Evolutionary conservation across 2,888 invertebrate genomes (phyloP).

Genomic region (Coecobrya sp.): DNA sequence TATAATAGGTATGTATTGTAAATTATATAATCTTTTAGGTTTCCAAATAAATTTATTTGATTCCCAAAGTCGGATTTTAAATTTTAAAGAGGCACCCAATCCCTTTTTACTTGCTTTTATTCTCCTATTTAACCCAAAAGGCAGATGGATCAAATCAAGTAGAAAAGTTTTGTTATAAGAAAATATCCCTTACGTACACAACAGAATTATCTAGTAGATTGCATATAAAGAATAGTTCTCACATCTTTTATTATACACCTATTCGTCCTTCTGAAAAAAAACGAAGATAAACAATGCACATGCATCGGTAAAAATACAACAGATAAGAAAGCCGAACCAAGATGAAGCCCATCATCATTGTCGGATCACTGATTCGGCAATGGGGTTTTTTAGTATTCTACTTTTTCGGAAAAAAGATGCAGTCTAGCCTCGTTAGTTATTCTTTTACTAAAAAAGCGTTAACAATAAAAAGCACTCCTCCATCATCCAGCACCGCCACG

Average conservation of each 20-base stretch:
- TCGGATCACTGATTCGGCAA: conserved; percentile 37
- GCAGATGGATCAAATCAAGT: conserved; percentile 42
- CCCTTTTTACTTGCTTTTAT: neutral
- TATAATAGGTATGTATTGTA: no score
- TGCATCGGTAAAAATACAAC: neutral
- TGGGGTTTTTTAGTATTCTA: conserved; percentile 5
- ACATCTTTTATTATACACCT: neutral
- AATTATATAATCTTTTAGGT: no score
- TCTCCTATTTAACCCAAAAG: neutral
- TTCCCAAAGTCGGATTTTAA: neutral
- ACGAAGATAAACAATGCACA: conserved; percentile 52
- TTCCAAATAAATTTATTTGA: no score
- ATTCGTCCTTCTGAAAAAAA: neutral
- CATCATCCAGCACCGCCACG: neutral
- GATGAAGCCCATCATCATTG: neutral
- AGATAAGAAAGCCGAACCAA: conserved; percentile 19
- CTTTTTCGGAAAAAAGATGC: conserved; percentile 19
- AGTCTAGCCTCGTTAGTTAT: neutral
- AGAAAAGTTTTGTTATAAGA: neutral
- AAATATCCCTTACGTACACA: neutral
- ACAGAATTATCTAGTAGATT: neutral
- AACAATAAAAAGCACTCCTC: conserved; percentile 43
- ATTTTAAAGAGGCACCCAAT: neutral
- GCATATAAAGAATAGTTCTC: neutral
- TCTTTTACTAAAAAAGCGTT: neutral